Evolutionary conservation across 2,113 vertebrate genomes (phyloP), one percentile per base, ranked within the genome.

Genomic region (Brevimyrus niger): DNA sequence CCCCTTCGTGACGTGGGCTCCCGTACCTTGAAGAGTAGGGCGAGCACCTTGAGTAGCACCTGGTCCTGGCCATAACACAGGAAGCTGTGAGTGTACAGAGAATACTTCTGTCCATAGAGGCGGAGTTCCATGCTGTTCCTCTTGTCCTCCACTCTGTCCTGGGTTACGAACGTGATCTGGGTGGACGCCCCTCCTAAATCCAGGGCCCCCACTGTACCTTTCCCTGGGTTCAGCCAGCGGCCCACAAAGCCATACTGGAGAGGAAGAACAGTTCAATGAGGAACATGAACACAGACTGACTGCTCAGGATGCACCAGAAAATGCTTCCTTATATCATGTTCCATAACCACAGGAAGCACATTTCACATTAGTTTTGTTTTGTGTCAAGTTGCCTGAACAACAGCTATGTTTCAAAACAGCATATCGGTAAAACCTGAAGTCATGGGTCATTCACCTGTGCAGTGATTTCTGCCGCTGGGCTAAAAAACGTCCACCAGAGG

Each of bases 161-260:
- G 80, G 0, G 95, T 98, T 89, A 95, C 96, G 80, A 99, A 99
- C 17, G 98, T 98, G 92, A 99, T 98, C 94, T 99, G 98, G 0
- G 98, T 99, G 55, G 98, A 99, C 0, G 98, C 98, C 0, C 98
- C 98, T 0, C 98, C 98, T 0, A 99, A 96, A 94, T 99, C 98
- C 92, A 99, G 96, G 27, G 98, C 98, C 1, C 98, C 98, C 88
- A 98, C 89, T 0, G 97, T 98, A 17, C 93, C 94, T 91, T 94
- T 97, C 91, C 93, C 93, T 0, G 98, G 94, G 86, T 91, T 95
- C 42, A 97, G 91, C 98, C 98, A 99, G 17, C 50, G 96, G 31
- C 98, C 98, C 0, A 97, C 94, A 94, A 98, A 98, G 61, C 96
- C 94, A 0, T 96, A 98, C 98, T 99, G 92, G 11, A 86, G 15